Evolutionary conservation across 2,888 invertebrate species (phyloP), one percentile per base, ranked within the genome.

Genomic region (Pandemis corylana): DNA sequence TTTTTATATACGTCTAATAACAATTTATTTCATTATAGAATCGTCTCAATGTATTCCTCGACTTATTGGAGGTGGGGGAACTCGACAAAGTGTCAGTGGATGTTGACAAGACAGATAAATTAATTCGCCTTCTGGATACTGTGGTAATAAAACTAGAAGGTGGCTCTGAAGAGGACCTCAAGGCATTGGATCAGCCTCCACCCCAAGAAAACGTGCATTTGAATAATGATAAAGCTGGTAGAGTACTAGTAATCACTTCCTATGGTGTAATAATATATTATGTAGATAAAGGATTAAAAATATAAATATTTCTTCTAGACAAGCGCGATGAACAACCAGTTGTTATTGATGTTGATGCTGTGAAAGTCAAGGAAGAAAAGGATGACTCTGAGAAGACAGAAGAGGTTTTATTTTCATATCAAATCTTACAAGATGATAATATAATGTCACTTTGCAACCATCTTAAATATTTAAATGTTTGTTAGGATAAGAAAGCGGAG

Each of bases 121-220:
- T 99, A 69, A 96, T 99, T 67, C 97, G 97, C 80, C 94, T 99
- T 10, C 95, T 99, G 75, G 99, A 99, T 89, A 98, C 99, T 72
- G 99, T 98, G 61, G 99, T 99, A 7, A 98, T 99, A 77, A 98
- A 98, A 89, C 94, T 99, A 62, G 99, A 99, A 92, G 99, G 99
- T 28, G 98, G 98, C 0, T 96, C 96, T 0, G 98, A 98, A 64
- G 97, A 97, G 82, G 99, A 99, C 91, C 92, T 99, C 20, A 97
- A 97, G 81, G 95, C 97, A 42, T 94, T 99, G n/a, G 98, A 99
- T 82, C 95, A 96, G 81, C 96, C 96, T 13, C 79, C 84, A 44
- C 82, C 83, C 10, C 83, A 82, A 44, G 92, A 92, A 82, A 85
- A 74, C 76, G 49, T 76, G 9, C 82, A 79, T 78, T 79, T 28